Evolutionary conservation across 2,888 invertebrate genomes (phyloP), one percentile per base, ranked within the genome.

Genomic region (Amphipoea oculea): DNA sequence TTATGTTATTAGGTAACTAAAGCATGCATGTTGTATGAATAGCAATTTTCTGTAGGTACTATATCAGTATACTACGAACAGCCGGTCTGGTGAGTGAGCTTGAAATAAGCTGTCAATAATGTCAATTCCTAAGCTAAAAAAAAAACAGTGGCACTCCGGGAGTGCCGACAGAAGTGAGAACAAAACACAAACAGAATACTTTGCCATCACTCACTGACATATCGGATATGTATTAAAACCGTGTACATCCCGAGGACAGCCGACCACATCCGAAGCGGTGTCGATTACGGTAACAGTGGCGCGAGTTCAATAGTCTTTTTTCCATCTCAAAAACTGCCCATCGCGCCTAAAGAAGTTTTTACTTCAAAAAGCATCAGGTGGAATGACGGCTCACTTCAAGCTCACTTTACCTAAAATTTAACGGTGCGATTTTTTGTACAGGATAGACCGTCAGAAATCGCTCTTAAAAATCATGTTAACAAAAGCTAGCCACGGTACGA

Each of bases 401-500:
- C 54, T 57, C 23, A 23, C 7, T 57, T 57, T 2, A 57, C 23
- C 54, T 23, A 57, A 23, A 3, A 23, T 57, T 57, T 9, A 20
- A 54, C 57, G n/a, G 0, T 11, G 11, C 11, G 23, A 11, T n/a
- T n/a, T 57, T n/a, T 29, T 29, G 29, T 57, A n/a, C 57, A 57
- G n/a, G n/a, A 60, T 60, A 60, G 12, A 4, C 57, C 0, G 54
- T 9, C 7, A 23, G 20, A 51, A 66, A 84, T 48, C n/a, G 40
- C 63, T 68, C 29, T 51, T 69, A 45, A 74, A 78, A 83, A 69
- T 62, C 17, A 86, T 72, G 71, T 54, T 79, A 78, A 80, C 81
- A 83, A 81, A 81, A 78, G 67, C 73, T 51, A 73, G 76, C 82
- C 73, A 57, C 71, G 67, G 74, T 76, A n/a, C 75, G 66, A 87